Evolutionary conservation across 2,113 vertebrate genomes (phyloP), one percentile per base, ranked within the genome.

Genomic region (Thomomys bottae): DNA sequence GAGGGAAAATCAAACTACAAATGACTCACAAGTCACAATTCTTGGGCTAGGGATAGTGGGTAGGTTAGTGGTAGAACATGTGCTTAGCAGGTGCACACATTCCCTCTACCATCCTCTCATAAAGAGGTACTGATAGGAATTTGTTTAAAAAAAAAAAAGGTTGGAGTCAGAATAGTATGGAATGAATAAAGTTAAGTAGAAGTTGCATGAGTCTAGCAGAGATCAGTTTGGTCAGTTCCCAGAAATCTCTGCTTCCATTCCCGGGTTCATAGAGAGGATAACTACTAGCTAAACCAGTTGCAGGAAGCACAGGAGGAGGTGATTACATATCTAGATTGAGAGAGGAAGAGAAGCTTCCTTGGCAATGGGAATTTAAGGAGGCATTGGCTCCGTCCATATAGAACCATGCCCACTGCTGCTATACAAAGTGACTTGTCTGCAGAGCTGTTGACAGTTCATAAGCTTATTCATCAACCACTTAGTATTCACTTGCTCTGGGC

Each of bases 1-100:
- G 30, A 57, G n/a, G 28, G 78, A 91, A 14, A 77, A 68, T 63
- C 78, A 71, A 94, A 90, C 36, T 90, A 93, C 91, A 84, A 85
- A 54, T 40, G 83, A 90, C 61, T 73, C n/a, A 76, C 10, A 61
- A 68, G 61, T 45, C 73, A 84, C 34, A 83, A n/a, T 83, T 92
- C 14, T 10, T 90, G 68, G 54, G 49, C 36, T 61, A 28, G 28
- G 45, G 38, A 42, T n/a, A n/a, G n/a, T n/a, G n/a, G n/a, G 12
- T 8, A 78, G 26, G 12, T 78, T 64, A 32, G 24, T 36, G 36
- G 11, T 91, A 36, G 9, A 38, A 18, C 24, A 42, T n/a, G 32
- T 71, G 54, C 18, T 64, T 40, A 57, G 26, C 49, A 84, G 57
- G n/a, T 3, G 15, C 30, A 3, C 49, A 54, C 49, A 54, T 4